Percentiles rank a stretch among this genome's conserved stretches.
phyloP scores from a whole-genome alignment of 2,113 vertebrate species.

The Upupa epops region DNA sequence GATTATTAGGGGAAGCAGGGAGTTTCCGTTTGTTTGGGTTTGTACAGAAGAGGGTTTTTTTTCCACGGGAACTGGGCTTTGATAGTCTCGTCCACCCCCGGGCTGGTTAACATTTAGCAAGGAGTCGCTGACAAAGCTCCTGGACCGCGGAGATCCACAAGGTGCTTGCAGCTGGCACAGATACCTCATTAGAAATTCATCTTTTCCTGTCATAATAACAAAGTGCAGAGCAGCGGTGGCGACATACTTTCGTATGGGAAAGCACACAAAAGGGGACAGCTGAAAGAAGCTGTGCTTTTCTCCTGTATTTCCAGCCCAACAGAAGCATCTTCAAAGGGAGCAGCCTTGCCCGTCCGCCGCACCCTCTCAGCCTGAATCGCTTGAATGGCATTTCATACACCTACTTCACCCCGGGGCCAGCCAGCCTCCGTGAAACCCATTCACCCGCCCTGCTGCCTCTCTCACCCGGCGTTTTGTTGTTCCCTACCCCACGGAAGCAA shows the following conservation, averaged over 20 bases:
- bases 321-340: constrained; percentile 74
- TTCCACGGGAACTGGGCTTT: constrained; percentile 13
- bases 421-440: constrained; percentile 5
- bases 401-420: constrained; percentile 10
- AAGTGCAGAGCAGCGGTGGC: constrained; percentile 72
- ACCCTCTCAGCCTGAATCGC: constrained; percentile 21
- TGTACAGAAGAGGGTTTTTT: constrained; percentile 55
- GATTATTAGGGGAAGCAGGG: constrained; percentile 28
- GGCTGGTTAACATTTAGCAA: constrained; percentile 49
- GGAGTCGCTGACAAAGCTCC: constrained; percentile 60
- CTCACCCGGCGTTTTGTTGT: constrained; percentile 23
- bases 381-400: constrained; percentile 34
- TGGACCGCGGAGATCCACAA: constrained; percentile 66
- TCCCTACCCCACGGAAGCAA: neutral
- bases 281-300: constrained; percentile 83
- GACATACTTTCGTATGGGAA: constrained; percentile 79
- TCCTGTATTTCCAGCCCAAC: constrained; percentile 70
- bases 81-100: constrained; percentile 6
- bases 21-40: constrained; percentile 37
- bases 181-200: constrained; percentile 84
- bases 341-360: constrained; percentile 63
- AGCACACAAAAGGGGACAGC: constrained; percentile 80
- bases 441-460: constrained; percentile 16
- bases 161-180: constrained; percentile 80
- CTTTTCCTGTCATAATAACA: constrained; percentile 85